phyloP scores from a whole-genome alignment of 2,797 vertebrate genomes.

The Acanthopagrus latus region DNA sequence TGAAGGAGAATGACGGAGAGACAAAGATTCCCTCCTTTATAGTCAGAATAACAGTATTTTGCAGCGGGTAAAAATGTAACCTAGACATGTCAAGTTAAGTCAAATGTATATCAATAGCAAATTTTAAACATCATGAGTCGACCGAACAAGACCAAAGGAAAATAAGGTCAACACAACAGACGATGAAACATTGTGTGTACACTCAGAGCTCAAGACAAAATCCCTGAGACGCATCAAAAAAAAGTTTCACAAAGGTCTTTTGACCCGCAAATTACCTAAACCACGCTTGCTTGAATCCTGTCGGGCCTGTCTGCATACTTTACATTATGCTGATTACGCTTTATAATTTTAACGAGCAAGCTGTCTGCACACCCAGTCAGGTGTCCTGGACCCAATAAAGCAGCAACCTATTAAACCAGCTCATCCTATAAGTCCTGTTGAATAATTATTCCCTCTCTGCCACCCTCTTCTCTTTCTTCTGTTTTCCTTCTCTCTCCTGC shows the following conservation, averaged over 20 bases:
- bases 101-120: no score
- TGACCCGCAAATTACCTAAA: constrained; percentile 31
- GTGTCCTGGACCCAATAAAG: constrained; percentile 42
- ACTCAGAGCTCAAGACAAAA: no score
- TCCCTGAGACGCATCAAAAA: no score
- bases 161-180: no score
- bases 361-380: constrained; percentile 50
- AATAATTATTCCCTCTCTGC: constrained; percentile 34
- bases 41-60: no score
- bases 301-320: not conserved
- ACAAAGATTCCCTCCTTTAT: no score
- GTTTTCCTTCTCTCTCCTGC: not conserved
- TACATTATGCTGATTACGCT: constrained; percentile 22
- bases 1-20: no score
- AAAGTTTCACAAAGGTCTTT: not conserved
- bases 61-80: not conserved
- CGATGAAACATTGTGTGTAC: no score
- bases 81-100: not conserved
- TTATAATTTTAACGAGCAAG: constrained; percentile 52
- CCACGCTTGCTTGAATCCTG: constrained; percentile 6
- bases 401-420: constrained; percentile 36
- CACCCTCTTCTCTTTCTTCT: not conserved
- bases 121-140: no score
- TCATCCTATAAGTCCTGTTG: constrained; percentile 34
- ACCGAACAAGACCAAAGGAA: no score